phyloP scores from a whole-genome alignment of 2,888 invertebrate species.

The Ophion costatus region DNA sequence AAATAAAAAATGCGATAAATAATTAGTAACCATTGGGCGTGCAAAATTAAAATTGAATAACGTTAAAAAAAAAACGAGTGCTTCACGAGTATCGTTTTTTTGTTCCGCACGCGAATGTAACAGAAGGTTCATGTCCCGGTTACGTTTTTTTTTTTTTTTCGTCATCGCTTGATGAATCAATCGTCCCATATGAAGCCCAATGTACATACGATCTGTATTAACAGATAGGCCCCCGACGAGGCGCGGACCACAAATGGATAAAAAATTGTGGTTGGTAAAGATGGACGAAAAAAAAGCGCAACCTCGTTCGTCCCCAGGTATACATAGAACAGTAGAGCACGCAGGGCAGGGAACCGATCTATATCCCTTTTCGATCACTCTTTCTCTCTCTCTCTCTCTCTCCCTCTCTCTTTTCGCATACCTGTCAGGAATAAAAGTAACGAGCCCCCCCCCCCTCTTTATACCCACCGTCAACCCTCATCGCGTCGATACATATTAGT shows the following conservation, averaged over 20 bases:
- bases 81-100: neutral
- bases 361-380: constrained; percentile 52
- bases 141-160: constrained; percentile 20
- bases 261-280: constrained; percentile 60
- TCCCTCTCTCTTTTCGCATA: constrained; percentile 36
- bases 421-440: constrained; percentile 58
- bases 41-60: no score
- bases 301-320: constrained; percentile 63
- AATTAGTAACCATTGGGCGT: no score
- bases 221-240: constrained; percentile 52
- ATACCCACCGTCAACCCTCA: constrained; percentile 40
- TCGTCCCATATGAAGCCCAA: constrained; percentile 40
- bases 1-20: no score
- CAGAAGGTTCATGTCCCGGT: neutral
- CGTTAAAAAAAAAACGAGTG: no score
- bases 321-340: constrained; percentile 35
- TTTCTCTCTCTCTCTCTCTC: constrained; percentile 7
- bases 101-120: neutral
- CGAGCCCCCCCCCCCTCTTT: constrained; percentile 34
- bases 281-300: constrained; percentile 71
- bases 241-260: constrained; percentile 52
- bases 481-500: constrained; percentile 56
- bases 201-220: constrained; percentile 59
- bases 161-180: constrained; percentile 58
- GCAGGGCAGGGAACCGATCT: constrained; percentile 52